phyloP scores from a whole-genome alignment of 2,113 vertebrate genomes.

The Dryoscopus gambensis region DNA sequence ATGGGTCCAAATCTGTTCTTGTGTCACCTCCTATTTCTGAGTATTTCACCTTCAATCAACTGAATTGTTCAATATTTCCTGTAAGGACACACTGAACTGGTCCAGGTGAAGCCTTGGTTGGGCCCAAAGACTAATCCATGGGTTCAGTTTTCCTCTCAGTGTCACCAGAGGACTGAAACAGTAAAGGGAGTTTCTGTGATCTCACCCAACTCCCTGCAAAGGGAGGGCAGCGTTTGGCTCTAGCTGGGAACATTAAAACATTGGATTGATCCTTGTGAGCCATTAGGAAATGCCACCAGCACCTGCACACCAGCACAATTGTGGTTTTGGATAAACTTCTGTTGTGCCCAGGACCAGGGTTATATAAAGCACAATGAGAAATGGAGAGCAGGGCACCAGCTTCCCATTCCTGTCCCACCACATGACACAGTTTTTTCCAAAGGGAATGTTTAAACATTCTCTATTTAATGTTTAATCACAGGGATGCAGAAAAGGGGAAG shows the following conservation, averaged over 20 bases:
- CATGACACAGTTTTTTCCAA: constrained; percentile 31
- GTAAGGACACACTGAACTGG: not conserved
- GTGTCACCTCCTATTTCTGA: not conserved
- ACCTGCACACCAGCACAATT: not conserved
- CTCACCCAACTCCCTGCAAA: not conserved
- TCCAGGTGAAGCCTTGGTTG: not conserved
- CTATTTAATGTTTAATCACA: not conserved
- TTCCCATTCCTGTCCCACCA: constrained; percentile 36
- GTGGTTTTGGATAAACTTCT: not conserved
- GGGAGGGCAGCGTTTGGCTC: not conserved
- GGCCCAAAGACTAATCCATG: not conserved
- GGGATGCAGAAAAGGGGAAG: not conserved
- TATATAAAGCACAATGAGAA: not conserved
- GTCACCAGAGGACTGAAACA: not conserved
- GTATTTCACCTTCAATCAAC: not conserved
- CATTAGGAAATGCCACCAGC: constrained; percentile 3
- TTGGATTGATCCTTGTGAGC: not conserved
- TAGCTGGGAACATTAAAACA: not conserved
- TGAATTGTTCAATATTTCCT: not conserved
- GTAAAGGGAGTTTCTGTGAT: not conserved
- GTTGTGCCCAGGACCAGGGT: not conserved
- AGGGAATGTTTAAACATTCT: constrained; percentile 32
- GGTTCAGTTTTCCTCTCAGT: not conserved
- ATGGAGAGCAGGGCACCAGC: not conserved
- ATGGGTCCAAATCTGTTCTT: not conserved